Percentiles rank a stretch among this genome's conserved stretches.
phyloP scores from a whole-genome alignment of 1,140 invertebrate genomes.

The Parapsyche elsis region DNA sequence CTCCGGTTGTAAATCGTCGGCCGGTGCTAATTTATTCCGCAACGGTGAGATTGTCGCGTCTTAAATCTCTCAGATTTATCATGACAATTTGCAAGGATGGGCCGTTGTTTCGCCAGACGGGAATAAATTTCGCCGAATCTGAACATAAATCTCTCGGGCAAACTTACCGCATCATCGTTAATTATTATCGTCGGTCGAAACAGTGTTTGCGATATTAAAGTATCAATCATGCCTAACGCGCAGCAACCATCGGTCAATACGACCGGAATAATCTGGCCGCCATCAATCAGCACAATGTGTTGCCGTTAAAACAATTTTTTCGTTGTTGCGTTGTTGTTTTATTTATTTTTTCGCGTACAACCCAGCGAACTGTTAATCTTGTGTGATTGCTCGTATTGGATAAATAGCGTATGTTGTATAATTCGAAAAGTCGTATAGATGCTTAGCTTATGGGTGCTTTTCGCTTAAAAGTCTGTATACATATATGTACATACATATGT shows the following conservation, averaged over 20 bases:
- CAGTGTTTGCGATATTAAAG: slow-evolving; percentile 1
- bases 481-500: no score
- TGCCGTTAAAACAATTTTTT: no score
- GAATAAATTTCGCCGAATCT: slow-evolving; percentile 1
- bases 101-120: background rate
- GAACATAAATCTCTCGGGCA: background rate
- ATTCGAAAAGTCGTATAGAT: no score
- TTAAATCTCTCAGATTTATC: slow-evolving; percentile 28
- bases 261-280: background rate
- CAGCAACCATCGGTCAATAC: background rate
- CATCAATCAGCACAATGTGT: background rate
- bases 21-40: slow-evolving; percentile 21
- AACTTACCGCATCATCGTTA: slow-evolving; percentile 7
- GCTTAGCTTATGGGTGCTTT: no score
- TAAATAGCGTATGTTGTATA: no score
- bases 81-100: slow-evolving; percentile 21
- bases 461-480: no score
- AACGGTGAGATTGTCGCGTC: slow-evolving; percentile 27
- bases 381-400: no score
- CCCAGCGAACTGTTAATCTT: no score
- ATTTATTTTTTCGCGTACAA: no score
- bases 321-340: no score
- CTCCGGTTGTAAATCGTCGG: slow-evolving; percentile 17
- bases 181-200: slow-evolving; percentile 9
- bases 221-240: slow-evolving; percentile 5